Evolutionary conservation across 1,140 invertebrate genomes (phyloP), one percentile per base, ranked within the genome.

Genomic region (Microvelia longipes): DNA sequence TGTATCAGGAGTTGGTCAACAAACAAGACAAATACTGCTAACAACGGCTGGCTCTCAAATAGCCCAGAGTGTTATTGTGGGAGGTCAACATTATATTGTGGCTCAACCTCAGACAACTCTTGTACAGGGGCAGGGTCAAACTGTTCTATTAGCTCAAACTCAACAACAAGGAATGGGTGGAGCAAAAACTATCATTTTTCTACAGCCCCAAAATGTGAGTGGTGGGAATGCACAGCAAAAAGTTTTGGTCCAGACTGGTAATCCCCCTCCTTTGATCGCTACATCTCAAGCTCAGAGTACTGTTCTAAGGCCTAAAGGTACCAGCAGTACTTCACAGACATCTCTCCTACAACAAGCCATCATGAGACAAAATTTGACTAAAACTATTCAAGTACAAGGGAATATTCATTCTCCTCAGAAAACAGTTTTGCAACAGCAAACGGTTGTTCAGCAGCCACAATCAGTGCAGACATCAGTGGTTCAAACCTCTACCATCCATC

Each of bases 121-220:
- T 2, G 83, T 85, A 0, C 82, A 85, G 69, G 85, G 85, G 1
- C 85, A 86, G 75, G 81, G 82, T 1, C 85, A 86, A 74, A 86
- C 85, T 0, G 85, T 86, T 0, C 76, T 87, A 0, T 81, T 86
- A 0, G 84, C 85, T 0, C 85, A 86, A 62, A 84, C 84, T 2
- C 79, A 83, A 0, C 85, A 85, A 68, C 85, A 86, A 68, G 84
- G 86, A 73, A 84, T 83, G 0, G 82, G 84, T 0, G 82, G 82
- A 15, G 81, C 86, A 0, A 89, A 89, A 73, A 89, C 88, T 0
- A 88, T 89, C 27, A 89, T 89, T 50, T 88, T 89, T 66, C 75
- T 89, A 19, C 87, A 89, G 73, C 86, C 86, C 29, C 86, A 87
- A 73, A 76, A 64, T 61, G 62, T 71, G 19, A 11, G 5, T 11